Evolutionary conservation across 2,888 invertebrate species (phyloP).

Genomic region (Doris montereyensis): DNA sequence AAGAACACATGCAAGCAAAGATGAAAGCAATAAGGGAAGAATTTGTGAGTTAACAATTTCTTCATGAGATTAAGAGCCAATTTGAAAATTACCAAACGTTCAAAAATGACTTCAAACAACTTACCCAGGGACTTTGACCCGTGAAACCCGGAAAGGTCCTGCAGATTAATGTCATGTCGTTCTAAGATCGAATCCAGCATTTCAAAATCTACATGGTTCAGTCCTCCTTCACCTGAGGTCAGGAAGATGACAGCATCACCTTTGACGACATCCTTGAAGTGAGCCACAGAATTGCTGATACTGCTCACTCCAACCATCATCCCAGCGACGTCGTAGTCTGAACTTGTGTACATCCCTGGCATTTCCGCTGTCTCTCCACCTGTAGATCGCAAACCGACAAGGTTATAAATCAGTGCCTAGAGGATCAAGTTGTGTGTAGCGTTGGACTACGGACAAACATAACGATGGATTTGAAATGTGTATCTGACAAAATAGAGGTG

Average conservation of each 20-base stretch:
- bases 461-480: too few relatives aligned
- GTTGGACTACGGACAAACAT: too few relatives aligned
- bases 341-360: slow-evolving; percentile 89
- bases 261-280: slow-evolving; percentile 77
- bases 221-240: slow-evolving; percentile 89
- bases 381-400: too few relatives aligned
- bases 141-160: not conserved
- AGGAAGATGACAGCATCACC: slow-evolving; percentile 90
- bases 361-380: slow-evolving; percentile 90
- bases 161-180: not conserved
- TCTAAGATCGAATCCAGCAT: slow-evolving; percentile 27
- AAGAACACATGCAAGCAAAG: too few relatives aligned
- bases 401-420: too few relatives aligned
- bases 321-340: slow-evolving; percentile 95
- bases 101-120: too few relatives aligned
- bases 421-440: too few relatives aligned
- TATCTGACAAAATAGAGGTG: too few relatives aligned
- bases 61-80: too few relatives aligned
- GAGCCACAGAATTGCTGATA: slow-evolving; percentile 82
- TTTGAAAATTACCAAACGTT: too few relatives aligned
- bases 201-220: slow-evolving; percentile 76
- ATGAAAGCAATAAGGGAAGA: too few relatives aligned
- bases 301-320: slow-evolving; percentile 96
- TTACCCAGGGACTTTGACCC: not conserved
- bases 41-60: too few relatives aligned